Evolutionary conservation across 2,888 invertebrate species (phyloP).

Genomic region (Ypsolopha scabrella): DNA sequence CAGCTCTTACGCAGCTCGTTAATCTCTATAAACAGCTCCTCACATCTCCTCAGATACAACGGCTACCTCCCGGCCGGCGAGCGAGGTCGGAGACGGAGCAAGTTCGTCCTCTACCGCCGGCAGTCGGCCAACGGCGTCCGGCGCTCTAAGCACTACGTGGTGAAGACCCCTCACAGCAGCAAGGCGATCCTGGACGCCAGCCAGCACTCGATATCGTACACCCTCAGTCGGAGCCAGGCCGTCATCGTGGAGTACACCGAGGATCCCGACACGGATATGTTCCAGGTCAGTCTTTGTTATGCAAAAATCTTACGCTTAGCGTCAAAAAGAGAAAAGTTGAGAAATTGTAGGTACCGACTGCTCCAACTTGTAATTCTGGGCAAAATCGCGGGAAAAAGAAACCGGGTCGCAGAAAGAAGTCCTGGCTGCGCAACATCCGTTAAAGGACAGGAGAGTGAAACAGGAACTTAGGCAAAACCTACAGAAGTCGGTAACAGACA

Average conservation of each 20-base stretch:
- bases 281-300: constrained; percentile 80
- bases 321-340: too few species aligned
- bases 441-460: background rate
- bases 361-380: too few species aligned
- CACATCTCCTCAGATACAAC: constrained; percentile 81
- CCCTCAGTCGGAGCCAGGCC: constrained; percentile 94
- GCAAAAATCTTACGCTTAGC: too few species aligned
- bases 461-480: background rate
- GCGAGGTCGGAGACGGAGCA: constrained; percentile 92
- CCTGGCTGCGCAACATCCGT: too few species aligned
- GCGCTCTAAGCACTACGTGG: constrained; percentile 94
- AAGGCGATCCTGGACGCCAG: constrained; percentile 94
- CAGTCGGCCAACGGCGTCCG: constrained; percentile 92
- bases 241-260: constrained; percentile 98
- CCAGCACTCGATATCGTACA: constrained; percentile 97
- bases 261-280: constrained; percentile 98
- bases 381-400: too few species aligned
- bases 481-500: too few species aligned
- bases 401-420: too few species aligned
- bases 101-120: constrained; percentile 91
- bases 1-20: too few species aligned
- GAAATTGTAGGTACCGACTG: too few species aligned
- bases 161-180: constrained; percentile 94
- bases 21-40: background rate
- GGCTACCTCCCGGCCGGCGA: constrained; percentile 94